phyloP scores from a whole-genome alignment of 2,797 vertebrate species.

The Pelobates cultripes region DNA sequence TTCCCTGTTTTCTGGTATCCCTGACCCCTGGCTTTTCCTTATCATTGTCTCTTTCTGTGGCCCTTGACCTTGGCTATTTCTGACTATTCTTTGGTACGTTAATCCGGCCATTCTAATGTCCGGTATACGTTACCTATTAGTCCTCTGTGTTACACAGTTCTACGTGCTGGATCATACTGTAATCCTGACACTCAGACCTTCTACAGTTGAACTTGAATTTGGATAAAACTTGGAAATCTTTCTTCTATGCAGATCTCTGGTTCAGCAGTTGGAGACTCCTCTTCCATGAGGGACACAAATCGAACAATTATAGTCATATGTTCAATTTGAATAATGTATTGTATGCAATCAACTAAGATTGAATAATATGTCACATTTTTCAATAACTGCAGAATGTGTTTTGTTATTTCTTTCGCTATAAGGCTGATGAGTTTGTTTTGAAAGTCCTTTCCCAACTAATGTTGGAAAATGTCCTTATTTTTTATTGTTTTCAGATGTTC shows the following conservation, averaged over 20 bases:
- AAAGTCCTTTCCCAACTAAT: not conserved
- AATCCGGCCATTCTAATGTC: too few species aligned
- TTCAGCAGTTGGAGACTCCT: not conserved
- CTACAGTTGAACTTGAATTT: not conserved
- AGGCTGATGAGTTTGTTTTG: not conserved
- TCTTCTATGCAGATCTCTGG: not conserved
- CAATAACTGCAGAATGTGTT: not conserved
- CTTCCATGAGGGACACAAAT: not conserved
- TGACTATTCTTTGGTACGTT: too few species aligned
- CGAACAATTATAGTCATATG: not conserved
- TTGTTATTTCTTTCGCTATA: not conserved
- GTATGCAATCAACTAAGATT: not conserved
- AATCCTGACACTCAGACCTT: too few species aligned
- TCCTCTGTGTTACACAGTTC: not conserved
- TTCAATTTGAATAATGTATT: not conserved
- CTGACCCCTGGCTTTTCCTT: too few species aligned
- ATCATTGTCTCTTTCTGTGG: too few species aligned
- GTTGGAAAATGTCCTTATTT: not conserved
- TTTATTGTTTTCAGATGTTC: not conserved
- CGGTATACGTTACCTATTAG: too few species aligned
- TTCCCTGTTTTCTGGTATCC: too few species aligned
- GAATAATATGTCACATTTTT: not conserved
- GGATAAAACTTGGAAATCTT: not conserved
- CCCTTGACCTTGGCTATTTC: not conserved
- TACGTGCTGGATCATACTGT: not conserved